Evolutionary conservation across 2,113 vertebrate species (phyloP), one percentile per base, ranked within the genome.

Genomic region (Sisor rabdophorus): DNA sequence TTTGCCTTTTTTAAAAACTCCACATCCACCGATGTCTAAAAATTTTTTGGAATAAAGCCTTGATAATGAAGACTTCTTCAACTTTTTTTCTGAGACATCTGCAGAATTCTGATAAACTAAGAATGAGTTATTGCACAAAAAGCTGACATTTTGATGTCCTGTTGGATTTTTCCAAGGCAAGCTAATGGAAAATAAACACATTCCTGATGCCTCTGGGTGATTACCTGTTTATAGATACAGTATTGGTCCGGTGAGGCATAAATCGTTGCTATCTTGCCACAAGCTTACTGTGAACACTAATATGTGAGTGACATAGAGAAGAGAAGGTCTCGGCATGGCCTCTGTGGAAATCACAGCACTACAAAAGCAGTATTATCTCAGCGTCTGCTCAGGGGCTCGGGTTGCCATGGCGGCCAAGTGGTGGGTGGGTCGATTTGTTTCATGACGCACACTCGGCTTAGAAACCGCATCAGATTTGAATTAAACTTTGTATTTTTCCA

Each of bases 301-400:
- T 76, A 76, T 17, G 56, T 68, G 61, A 48, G 47, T 82, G 73
- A 73, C 59, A 76, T 76, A 53, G 64, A 73, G 80, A 76, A 68
- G 69, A 54, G 64, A 76, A 77, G 50, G 71, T 74, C 77, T 65
- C 81, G 69, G 73, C 77, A 56, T 79, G 73, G 48, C 61, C 56
- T 15, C 73, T 72, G 73, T 26, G n/a, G 73, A 76, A 73, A 76
- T 65, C 55, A 79, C 61, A 36, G 32, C 20, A 48, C 70, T 55
- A 82, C 81, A 79, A 79, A 76, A 79, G 77, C 71, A 60, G 69
- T 59, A 76, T 79, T 82, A 79, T 82, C 65, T 79, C 69, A 60
- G 77, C 50, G 44, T 76, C 64, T 61, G 55, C 73, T 76, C 44
- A 7, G 73, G 74, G 73, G 32, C 54, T 71, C 16, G 11, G 69